Evolutionary conservation across 1,140 invertebrate genomes (phyloP).

Genomic region (Diorhabda sublineata): DNA sequence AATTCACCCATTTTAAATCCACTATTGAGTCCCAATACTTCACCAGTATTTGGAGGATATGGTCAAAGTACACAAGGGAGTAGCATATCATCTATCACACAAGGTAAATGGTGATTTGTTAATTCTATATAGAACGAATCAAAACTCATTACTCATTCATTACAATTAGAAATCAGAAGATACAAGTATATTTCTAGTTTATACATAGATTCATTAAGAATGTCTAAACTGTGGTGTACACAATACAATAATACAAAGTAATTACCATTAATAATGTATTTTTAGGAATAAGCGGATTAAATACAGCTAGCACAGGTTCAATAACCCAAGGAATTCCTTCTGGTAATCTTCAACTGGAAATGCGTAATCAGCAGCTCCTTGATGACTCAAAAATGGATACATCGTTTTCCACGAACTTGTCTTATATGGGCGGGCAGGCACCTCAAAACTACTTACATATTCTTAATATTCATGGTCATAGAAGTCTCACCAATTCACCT

Average conservation of each 20-base stretch:
- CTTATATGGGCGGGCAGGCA: neutral
- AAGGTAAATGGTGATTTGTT: conserved; percentile 31
- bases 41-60: conserved; percentile 43
- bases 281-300: conserved; percentile 56
- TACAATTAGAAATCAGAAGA: too few relatives aligned
- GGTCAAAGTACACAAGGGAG: conserved; percentile 33
- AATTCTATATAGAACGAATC: too few relatives aligned
- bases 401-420: conserved; percentile 13
- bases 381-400: conserved; percentile 38
- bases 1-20: conserved; percentile 37
- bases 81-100: conserved; percentile 46
- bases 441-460: conserved; percentile 33
- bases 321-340: conserved; percentile 68
- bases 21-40: conserved; percentile 33
- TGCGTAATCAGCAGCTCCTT: conserved; percentile 43
- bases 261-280: neutral
- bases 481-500: conserved; percentile 57
- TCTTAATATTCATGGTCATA: conserved; percentile 51
- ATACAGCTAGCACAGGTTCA: conserved; percentile 62
- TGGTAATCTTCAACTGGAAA: conserved; percentile 51
- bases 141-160: too few relatives aligned
- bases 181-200: too few relatives aligned
- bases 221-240: too few relatives aligned
- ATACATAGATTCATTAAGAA: too few relatives aligned
- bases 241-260: too few relatives aligned